Conservation (phyloP, 2,113 vertebrate genomes). For the Myiozetetes cayanensis region DNA sequence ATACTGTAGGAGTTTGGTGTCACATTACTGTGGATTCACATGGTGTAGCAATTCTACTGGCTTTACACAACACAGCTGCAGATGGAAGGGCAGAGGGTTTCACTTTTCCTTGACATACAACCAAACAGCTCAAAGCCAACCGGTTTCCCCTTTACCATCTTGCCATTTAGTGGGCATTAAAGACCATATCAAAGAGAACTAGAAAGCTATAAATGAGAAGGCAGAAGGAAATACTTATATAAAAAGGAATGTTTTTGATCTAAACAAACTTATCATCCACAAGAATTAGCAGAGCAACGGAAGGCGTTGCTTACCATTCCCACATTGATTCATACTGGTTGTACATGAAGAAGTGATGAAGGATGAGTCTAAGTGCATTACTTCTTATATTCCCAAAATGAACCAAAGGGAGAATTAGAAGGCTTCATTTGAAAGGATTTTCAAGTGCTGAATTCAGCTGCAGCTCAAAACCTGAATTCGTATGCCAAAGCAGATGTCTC, state of each 20-base stretch:
- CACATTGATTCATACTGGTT: not conserved
- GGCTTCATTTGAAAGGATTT: not conserved
- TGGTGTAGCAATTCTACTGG: not conserved
- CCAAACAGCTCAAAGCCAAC: not conserved
- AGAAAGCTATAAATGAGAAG: not conserved
- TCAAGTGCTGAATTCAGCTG: not conserved
- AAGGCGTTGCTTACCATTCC: not conserved
- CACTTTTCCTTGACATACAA: not conserved
- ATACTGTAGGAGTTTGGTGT: not conserved
- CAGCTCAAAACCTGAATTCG: not conserved
- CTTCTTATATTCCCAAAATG: not conserved
- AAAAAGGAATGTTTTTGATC: not conserved
- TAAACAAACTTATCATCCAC: not conserved
- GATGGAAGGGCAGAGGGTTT: not conserved
- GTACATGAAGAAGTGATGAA: not conserved
- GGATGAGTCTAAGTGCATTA: not conserved
- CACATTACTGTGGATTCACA: not conserved
- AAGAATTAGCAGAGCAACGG: not conserved
- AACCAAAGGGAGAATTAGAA: not conserved
- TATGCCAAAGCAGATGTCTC: not conserved
- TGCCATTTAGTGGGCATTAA: not conserved
- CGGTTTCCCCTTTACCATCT: not conserved
- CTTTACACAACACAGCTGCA: not conserved
- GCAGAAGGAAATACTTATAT: not conserved
- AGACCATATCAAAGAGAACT: not conserved